These are phyloP conservation scores for Pandion haliaetus DNA, from an alignment of 2,113 vertebrate species.

Conservation along the genomic window DNA sequence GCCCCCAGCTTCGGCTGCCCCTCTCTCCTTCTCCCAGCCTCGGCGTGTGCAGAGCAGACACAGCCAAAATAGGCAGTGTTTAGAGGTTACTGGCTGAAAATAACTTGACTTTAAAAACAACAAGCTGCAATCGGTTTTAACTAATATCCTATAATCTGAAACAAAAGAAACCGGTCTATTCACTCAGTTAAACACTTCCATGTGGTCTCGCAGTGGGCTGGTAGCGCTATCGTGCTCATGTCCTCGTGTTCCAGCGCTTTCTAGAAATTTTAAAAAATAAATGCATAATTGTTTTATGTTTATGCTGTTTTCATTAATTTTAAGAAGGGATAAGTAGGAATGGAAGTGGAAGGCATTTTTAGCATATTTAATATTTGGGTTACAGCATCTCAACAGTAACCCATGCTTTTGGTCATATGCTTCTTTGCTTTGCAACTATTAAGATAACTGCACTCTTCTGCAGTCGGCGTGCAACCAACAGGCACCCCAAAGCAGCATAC, in stretches of 20 bases:
- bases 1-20: not conserved
- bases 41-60: not conserved
- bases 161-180: not conserved
- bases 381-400: not conserved
- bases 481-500: not conserved
- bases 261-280: conserved; percentile 7
- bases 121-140: not conserved
- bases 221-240: not conserved
- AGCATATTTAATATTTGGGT: not conserved
- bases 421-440: not conserved
- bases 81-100: not conserved
- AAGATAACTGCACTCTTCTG: not conserved
- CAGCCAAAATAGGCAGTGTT: not conserved
- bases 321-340: not conserved
- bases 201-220: not conserved
- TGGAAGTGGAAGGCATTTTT: not conserved
- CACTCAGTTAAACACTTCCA: not conserved
- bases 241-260: not conserved
- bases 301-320: not conserved
- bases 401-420: not conserved
- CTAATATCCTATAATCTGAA: not conserved
- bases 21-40: not conserved
- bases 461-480: not conserved
- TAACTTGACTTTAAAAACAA: not conserved
- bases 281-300: not conserved